Base-by-base conservation (phyloP, 2,797 vertebrate genomes). In the Cossypha polioptera region DNA sequence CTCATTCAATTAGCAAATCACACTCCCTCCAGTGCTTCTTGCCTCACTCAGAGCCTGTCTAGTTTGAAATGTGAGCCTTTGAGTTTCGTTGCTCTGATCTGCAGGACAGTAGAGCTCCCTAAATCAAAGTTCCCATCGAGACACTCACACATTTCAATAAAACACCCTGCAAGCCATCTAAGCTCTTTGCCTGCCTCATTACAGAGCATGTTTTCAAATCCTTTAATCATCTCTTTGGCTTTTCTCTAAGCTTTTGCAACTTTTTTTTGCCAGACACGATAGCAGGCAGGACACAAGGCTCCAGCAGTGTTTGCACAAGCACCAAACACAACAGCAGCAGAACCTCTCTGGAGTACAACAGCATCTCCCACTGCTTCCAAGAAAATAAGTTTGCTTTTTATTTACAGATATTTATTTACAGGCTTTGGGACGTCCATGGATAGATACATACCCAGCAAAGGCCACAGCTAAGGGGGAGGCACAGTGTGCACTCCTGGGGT, bases 241-340 rank as follows among this genome's bases (percentile, higher is more conserved):
- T 88, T 94, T 95, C 86, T 81, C 69, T 86, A 88, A 94, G 66
- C 88, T 90, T 93, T 38, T 92, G 62, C 59, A 95, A 86, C 69
- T 36, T 78, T 72, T 77, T 89, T 93, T 77, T 83, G 63, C 72
- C 63, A 4, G 75, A 61, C 57, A 26, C 1, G 0, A 1, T 13
- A 76, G 58, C 80, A 62, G 63, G 51, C 77, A 62, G 74, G 80
- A 73, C 51, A 33, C 5, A 16, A 35, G 33, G 61, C 84, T 91
- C 33, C 11, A 20, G 55, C 9, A 36, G 57, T 1, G 26, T 16
- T 87, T 63, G 87, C 53, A 57, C 55, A 57, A 88, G 40, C 1
- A 2, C 55, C 63, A 63, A 59, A 24, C 8, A 25, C 10, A 85
- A 62, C 16, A 73, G 22, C 55, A 90, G 11, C 1, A 13, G 11